Percentiles rank a stretch among this genome's conserved stretches.
These are phyloP conservation scores for Xerus rutilus DNA, from an alignment of 2,797 vertebrate species.

Conservation along the genomic window DNA sequence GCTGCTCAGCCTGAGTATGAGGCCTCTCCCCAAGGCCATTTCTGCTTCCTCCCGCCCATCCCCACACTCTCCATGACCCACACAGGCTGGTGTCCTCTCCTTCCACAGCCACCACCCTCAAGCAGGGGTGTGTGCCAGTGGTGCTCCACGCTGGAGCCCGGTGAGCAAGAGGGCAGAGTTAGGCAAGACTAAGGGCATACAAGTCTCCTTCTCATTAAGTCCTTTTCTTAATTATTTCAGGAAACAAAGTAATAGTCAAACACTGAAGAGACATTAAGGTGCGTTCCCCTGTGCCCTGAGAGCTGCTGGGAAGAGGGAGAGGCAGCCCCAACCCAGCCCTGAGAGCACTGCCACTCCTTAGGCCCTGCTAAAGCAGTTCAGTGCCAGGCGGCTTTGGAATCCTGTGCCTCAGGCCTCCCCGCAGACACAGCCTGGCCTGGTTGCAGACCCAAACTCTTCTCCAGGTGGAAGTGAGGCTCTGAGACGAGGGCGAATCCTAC, in stretches of 20 bases:
- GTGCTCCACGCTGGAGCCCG: accelerated
- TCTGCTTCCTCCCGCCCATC: too few relatives aligned
- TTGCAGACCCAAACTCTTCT: not conserved
- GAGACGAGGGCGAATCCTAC: too few relatives aligned
- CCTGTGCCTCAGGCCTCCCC: not conserved
- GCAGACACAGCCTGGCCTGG: not conserved
- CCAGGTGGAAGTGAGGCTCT: not conserved
- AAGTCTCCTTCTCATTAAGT: not conserved
- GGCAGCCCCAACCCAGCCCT: not conserved
- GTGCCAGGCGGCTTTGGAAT: not conserved
- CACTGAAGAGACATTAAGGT: constrained; percentile 86
- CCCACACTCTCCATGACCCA: too few relatives aligned
- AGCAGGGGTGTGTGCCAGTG: not conserved
- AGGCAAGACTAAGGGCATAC: not conserved
- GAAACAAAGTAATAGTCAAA: constrained; percentile 85
- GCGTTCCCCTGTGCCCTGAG: constrained; percentile 32
- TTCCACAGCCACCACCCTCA: not conserved
- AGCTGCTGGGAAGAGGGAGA: not conserved
- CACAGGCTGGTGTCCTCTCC: too few relatives aligned
- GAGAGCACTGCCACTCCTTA: not conserved
- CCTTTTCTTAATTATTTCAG: constrained; percentile 81
- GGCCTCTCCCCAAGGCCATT: too few relatives aligned
- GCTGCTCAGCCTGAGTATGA: not conserved
- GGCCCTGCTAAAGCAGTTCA: not conserved
- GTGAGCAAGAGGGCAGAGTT: not conserved